A percentile compares a stretch with the other conserved stretches of the same genome.
Conservation (phyloP, 1,140 invertebrate species). For the Sitobion miscanthi region DNA sequence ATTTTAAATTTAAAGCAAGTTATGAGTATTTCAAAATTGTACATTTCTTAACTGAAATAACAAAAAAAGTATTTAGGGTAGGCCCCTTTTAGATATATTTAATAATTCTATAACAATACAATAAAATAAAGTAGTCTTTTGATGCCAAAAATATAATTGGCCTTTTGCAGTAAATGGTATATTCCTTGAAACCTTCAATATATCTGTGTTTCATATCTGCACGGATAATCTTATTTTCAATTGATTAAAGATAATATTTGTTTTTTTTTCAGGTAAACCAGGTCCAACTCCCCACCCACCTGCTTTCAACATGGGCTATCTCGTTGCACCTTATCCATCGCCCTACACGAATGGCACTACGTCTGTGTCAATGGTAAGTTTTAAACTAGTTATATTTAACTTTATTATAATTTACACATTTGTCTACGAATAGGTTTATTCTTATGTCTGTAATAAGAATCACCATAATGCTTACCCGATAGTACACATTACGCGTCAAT, state of each 20-base stretch:
- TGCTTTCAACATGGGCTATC: constrained; percentile 55
- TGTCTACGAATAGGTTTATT: background rate
- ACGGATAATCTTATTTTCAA: background rate
- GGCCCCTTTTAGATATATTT: background rate
- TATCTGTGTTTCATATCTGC: background rate
- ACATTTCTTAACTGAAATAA: background rate
- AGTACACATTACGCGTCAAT: too few relatives aligned
- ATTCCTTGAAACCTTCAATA: background rate
- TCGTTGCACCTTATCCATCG: constrained; percentile 53
- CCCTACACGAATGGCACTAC: constrained; percentile 52
- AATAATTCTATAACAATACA: background rate
- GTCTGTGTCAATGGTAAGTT: constrained; percentile 54
- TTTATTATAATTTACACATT: too few relatives aligned
- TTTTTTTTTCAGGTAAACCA: constrained; percentile 52
- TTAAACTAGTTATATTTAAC: background rate
- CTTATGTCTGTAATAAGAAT: too few relatives aligned
- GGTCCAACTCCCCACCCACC: constrained; percentile 53
- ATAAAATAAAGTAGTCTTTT: background rate
- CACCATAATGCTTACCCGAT: too few relatives aligned
- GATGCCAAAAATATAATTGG: background rate
- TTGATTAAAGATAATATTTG: constrained; percentile 34
- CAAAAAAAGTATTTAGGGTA: background rate
- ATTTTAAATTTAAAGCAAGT: too few relatives aligned
- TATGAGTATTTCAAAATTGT: too few relatives aligned
- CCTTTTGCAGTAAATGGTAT: background rate